Evolutionary conservation across 1,140 invertebrate species (phyloP).

Genomic region (Kradibia gibbosae): DNA sequence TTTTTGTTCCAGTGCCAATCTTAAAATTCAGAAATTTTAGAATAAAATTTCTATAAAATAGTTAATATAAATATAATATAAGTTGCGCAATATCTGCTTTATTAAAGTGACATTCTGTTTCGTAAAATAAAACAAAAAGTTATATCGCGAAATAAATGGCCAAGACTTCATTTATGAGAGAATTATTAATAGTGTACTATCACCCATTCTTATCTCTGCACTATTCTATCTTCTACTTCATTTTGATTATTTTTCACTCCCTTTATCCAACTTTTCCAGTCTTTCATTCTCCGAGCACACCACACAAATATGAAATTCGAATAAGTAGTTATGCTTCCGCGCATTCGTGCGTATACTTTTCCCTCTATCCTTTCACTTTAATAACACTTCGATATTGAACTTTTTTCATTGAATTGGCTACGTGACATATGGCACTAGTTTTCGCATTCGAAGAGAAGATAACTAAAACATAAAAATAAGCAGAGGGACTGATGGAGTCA

Average conservation of each 20-base stretch:
- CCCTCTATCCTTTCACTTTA: constrained; percentile 49
- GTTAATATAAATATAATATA: too few relatives aligned
- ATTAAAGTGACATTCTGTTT: neutral
- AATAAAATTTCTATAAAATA: too few relatives aligned
- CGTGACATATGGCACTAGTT: constrained; percentile 53
- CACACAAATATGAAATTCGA: neutral
- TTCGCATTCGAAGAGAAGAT: constrained; percentile 38
- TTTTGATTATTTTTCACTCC: constrained; percentile 17
- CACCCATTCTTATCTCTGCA: neutral
- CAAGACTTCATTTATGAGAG: neutral
- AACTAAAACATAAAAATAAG: neutral
- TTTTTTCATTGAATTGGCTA: constrained; percentile 52
- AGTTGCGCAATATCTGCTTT: neutral
- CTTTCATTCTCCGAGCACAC: neutral
- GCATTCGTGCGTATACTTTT: constrained; percentile 25
- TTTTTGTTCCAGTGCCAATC: too few relatives aligned
- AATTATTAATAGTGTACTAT: neutral
- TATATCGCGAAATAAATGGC: neutral
- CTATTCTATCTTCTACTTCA: neutral
- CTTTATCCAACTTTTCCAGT: constrained; percentile 8
- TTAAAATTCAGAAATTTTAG: too few relatives aligned
- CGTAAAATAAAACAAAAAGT: neutral
- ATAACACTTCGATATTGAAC: constrained; percentile 43
- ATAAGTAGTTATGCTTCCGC: constrained; percentile 16
- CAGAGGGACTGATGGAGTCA: neutral